phyloP scores from a whole-genome alignment of 2,888 invertebrate genomes.

The Cosmopolites sordidus region DNA sequence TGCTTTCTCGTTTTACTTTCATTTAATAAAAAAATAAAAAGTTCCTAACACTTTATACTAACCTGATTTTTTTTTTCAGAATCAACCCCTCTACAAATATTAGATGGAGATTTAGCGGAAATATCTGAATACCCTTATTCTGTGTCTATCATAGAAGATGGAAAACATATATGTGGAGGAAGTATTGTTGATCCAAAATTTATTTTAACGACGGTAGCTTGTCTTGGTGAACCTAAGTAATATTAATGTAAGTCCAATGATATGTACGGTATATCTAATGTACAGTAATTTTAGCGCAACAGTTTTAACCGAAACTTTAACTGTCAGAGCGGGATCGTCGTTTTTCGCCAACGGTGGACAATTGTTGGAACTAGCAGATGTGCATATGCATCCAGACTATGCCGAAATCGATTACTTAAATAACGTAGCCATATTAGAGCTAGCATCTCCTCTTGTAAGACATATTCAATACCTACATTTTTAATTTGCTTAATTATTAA shows the following conservation, averaged over 20 bases:
- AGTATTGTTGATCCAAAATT: slow-evolving; percentile 9
- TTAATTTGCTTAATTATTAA: too few relatives aligned
- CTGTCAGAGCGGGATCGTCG: slow-evolving; percentile 11
- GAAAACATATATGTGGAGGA: slow-evolving; percentile 10
- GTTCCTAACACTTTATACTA: too few relatives aligned
- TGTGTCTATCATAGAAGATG: slow-evolving; percentile 8
- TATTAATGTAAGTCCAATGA: background rate
- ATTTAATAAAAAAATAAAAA: too few relatives aligned
- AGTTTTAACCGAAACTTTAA: background rate
- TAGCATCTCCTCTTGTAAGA: slow-evolving; percentile 7
- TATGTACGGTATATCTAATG: background rate
- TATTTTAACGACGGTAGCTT: slow-evolving; percentile 13
- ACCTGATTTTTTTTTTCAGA: too few relatives aligned
- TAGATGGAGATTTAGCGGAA: slow-evolving; percentile 13
- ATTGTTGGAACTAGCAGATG: background rate
- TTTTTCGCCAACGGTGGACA: slow-evolving; percentile 11
- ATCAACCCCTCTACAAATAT: background rate
- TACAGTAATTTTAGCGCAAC: slow-evolving; percentile 1
- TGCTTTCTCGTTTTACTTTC: too few relatives aligned
- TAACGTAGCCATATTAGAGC: slow-evolving; percentile 11
- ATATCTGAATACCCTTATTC: slow-evolving; percentile 15
- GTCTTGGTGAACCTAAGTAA: slow-evolving; percentile 7
- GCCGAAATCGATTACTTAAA: slow-evolving; percentile 5
- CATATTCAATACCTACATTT: too few relatives aligned
- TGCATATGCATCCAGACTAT: slow-evolving; percentile 8